Base-by-base conservation (phyloP, 2,113 vertebrate genomes). In the Lucifuga dentata region DNA sequence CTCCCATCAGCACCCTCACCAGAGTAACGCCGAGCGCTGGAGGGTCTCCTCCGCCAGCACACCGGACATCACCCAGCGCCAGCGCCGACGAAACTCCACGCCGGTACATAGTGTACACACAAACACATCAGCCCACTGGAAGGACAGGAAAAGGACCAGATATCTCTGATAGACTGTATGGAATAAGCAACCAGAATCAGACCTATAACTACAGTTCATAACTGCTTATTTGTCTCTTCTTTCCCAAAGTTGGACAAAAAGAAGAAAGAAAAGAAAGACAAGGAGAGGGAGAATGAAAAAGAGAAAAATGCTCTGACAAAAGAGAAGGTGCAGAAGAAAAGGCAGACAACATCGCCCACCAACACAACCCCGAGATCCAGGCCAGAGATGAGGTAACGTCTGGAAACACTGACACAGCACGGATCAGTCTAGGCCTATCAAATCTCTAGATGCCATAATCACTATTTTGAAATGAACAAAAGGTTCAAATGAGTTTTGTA, bases 211-310 rank as follows among this genome's bases (percentile, higher is more conserved):
- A 6, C 10, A 1, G 7, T 12, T 50, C 3, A 21, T 40, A 32
- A 38, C 19, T 46, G 36, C 0, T 0, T 26, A 19, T 53, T 20
- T 24, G 16, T 59, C 11, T 73, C 44, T 3, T 17, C 7, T 64
- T 45, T 41, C 26, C 26, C 53, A 3, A 61, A 93, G 93, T 51
- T 90, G 76, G 93, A 93, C 68, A 96, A 95, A 91, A 96, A 95
- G 87, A 97, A 96, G 83, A 99, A 98, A 71, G 96, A 99, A 81
- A 98, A 99, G 93, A 98, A 95, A 68, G 97, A 98, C 86, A 99
- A 99, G 74, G 97, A 99, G 64, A 68, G 97, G 68, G 97, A 98
- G 85, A 99, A 98, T 0, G 94, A 95, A 68, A 96, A 97, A 50
- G 97, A 99, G 86, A 98, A 95, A 84, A 96, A 78, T 0, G 93